Base-by-base conservation (phyloP, 2,888 invertebrate genomes). In the Agrochola circellaris region DNA sequence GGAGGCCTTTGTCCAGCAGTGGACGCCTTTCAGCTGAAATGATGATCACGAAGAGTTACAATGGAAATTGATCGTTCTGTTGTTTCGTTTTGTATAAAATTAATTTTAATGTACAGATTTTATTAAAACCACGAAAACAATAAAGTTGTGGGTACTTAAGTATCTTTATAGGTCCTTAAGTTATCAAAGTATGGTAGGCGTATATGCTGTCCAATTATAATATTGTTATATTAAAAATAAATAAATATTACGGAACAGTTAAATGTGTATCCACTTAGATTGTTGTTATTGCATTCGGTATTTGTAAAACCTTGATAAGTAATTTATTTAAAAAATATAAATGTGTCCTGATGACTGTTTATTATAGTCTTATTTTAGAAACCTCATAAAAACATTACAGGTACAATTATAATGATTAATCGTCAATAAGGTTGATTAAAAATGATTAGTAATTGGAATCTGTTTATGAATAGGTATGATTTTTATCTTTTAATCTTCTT, bases 221-320 rank as follows among this genome's bases (percentile, higher is more conserved):
- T 69, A 69, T 51, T 70, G 23, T 66, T 38, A 51, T 38, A 51
- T 38, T 65, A 62, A 66, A 84, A 84, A 84, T 70, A 54, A 80
- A 84, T 67, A 75, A 64, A 79, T 75, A 26, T 26, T 66, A 73
- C 54, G 69, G 72, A 51, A 76, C 64, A 81, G 54, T 58, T 71
- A 80, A 81, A 81, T 72, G 26, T 56, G 85, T 70, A 69, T 23
- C 23, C 73, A 64, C 64, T 81, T 85, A 83, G 82, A 83, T 81
- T 66, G 82, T 83, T 73, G 85, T 83, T 82, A 75, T 82, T 84
- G 54, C 75, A 74, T 30, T 67, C 74, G 60, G 56, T 68, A 85
- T 73, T 81, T 69, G 68, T 30, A 66, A 85, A 83, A 62, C 82
- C 82, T 83, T 83, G 82, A 62, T 73, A 61, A 3, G 61, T 71